These are phyloP conservation scores for Hydropotes inermis DNA, from an alignment of 2,113 vertebrate species.

Conservation along the genomic window DNA sequence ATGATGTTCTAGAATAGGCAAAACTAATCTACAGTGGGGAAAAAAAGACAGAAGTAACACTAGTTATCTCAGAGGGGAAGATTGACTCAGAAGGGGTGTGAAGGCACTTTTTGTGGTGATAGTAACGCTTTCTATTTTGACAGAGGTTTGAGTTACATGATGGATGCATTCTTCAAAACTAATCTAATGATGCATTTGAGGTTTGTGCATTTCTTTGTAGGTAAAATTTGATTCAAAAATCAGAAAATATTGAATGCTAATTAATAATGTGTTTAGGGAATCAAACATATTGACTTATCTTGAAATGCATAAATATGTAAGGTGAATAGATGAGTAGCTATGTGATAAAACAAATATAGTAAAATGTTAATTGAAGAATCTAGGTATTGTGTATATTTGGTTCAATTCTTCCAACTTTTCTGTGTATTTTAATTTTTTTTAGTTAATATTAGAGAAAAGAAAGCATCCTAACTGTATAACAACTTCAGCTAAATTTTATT, in stretches of 20 bases:
- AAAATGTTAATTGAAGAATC: not conserved
- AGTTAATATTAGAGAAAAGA: not conserved
- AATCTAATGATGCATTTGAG: not conserved
- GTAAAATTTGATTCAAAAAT: not conserved
- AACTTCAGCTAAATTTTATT: conserved; percentile 7
- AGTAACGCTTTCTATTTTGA: not conserved
- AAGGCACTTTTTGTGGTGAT: not conserved
- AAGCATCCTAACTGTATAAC: not conserved
- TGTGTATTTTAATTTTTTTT: not conserved
- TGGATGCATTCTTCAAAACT: not conserved
- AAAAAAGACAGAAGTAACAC: not conserved
- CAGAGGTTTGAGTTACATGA: not conserved
- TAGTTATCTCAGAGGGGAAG: not conserved
- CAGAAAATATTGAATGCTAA: not conserved
- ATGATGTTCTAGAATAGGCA: not conserved
- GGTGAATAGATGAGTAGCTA: not conserved
- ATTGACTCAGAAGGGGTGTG: not conserved
- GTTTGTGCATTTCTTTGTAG: not conserved
- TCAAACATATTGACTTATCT: not conserved
- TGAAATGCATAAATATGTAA: not conserved
- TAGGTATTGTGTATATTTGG: not conserved
- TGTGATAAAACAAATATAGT: not conserved
- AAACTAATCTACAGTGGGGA: not conserved
- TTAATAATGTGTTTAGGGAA: not conserved
- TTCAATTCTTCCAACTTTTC: not conserved